phyloP scores from a whole-genome alignment of 2,797 vertebrate species.

The Allobates femoralis region DNA sequence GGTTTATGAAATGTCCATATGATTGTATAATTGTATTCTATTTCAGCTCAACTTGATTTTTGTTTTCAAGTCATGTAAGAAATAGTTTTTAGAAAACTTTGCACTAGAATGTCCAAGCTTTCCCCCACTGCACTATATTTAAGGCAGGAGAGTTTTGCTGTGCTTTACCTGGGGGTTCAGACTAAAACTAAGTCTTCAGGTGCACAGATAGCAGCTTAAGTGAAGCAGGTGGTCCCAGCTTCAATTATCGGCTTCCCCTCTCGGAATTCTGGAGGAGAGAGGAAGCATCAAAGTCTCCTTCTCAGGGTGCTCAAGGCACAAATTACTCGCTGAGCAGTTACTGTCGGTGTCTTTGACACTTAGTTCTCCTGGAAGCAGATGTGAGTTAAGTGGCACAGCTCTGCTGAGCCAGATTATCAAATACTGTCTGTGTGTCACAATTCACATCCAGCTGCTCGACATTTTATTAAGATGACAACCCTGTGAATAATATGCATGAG shows the following conservation, averaged over 20 bases:
- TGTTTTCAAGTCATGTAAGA: not conserved
- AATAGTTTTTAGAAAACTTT: not conserved
- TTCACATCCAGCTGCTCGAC: constrained; percentile 42
- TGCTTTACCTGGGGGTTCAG: not conserved
- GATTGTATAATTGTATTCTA: not conserved
- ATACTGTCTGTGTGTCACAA: constrained; percentile 51
- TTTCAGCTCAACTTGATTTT: not conserved
- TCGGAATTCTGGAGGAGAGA: constrained; percentile 33
- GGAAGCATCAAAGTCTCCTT: constrained; percentile 49
- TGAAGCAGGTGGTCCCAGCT: constrained; percentile 46
- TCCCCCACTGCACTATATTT: not conserved
- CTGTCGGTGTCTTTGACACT: constrained; percentile 46
- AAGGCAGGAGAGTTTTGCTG: not conserved
- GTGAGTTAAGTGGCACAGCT: constrained; percentile 42
- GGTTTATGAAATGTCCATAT: not conserved
- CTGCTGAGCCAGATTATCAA: constrained; percentile 46
- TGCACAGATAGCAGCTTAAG: constrained; percentile 3
- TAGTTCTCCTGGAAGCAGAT: constrained; percentile 41
- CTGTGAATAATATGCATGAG: not conserved
- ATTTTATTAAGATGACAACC: constrained; percentile 43
- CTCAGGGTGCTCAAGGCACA: constrained; percentile 52
- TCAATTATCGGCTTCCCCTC: constrained; percentile 45
- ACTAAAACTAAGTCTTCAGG: constrained; percentile 15
- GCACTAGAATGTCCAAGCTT: not conserved
- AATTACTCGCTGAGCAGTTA: constrained; percentile 49